phyloP scores from a whole-genome alignment of 2,888 invertebrate species.

The Ornithoptera priamus region DNA sequence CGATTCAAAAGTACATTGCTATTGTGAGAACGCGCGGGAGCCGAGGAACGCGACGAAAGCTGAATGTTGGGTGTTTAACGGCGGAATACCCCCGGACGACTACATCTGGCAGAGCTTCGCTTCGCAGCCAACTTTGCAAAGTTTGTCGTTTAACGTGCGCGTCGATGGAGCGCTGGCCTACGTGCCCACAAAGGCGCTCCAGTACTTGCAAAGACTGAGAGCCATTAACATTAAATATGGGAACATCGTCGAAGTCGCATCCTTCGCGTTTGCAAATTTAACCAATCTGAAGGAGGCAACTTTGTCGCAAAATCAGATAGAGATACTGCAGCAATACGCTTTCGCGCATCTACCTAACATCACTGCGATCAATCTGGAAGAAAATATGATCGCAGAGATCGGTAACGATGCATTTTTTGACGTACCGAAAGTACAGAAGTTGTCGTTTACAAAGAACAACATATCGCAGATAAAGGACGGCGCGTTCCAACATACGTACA shows the following conservation, averaged over 20 bases:
- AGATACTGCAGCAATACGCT: slow-evolving; percentile 83
- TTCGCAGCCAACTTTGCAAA: slow-evolving; percentile 85
- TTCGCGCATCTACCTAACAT: slow-evolving; percentile 87
- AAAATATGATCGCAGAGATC: slow-evolving; percentile 88
- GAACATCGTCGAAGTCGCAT: slow-evolving; percentile 82
- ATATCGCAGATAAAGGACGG: slow-evolving; percentile 91
- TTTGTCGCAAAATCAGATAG: slow-evolving; percentile 85
- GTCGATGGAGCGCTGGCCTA: slow-evolving; percentile 84
- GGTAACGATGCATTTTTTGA: slow-evolving; percentile 86
- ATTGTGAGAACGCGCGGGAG: slow-evolving; percentile 81
- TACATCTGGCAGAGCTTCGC: slow-evolving; percentile 87
- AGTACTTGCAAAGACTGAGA: slow-evolving; percentile 83
- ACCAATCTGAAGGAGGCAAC: slow-evolving; percentile 84
- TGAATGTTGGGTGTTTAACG: slow-evolving; percentile 88
- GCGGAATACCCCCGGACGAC: slow-evolving; percentile 84
- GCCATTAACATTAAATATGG: slow-evolving; percentile 86
- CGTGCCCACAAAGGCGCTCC: slow-evolving; percentile 85
- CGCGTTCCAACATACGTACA: slow-evolving; percentile 86
- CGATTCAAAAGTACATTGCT: slow-evolving; percentile 83
- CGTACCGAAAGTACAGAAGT: slow-evolving; percentile 84
- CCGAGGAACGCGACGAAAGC: slow-evolving; percentile 83
- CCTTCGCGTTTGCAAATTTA: slow-evolving; percentile 87
- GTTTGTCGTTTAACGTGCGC: slow-evolving; percentile 86
- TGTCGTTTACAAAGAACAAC: slow-evolving; percentile 92
- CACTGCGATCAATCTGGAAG: slow-evolving; percentile 84